Base-by-base conservation (phyloP, 2,113 vertebrate genomes). In the Prionailurus viverrinus region DNA sequence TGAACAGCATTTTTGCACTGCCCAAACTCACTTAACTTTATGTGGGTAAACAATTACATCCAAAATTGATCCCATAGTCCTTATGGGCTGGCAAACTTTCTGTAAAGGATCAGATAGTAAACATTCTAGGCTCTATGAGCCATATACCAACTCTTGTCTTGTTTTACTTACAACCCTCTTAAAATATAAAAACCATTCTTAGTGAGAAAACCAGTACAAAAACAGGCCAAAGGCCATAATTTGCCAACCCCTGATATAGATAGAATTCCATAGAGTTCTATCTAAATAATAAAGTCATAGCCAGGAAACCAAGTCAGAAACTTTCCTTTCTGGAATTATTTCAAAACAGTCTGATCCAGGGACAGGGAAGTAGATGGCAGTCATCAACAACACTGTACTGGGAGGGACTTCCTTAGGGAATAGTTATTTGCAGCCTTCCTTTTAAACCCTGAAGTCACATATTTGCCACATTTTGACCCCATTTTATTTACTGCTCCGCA, bases 21-120 rank as follows among this genome's bases (percentile, higher is more conserved):
- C 15, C 85, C 27, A 82, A 91, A 95, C 31, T 88, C 55, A 94
- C 55, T 90, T 83, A 78, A 95, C 45, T 78, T 92, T 74, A 68
- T 5, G 41, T 33, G 69, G 25, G n/a, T 93, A 93, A 95, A 86
- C 41, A 93, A 90, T 93, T 84, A 93, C 11, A 78, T 39, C 41
- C 39, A 73, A 92, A 83, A 91, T 82, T 16, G 94, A 93, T 83
- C 33, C 85, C 69, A 15, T 0, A 81, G 71, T 78, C 71, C 68
- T 97, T 39, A 80, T 3, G 9, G 18, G 7, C 53, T 93, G 93
- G 79, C 76, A 68, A 36, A 84, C 10, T 90, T 88, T 68, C 87
- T 65, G 21, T 92, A 90, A 97, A 96, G 48, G 33, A 79, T 13
- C 71, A 88, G 31, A 92, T 9, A 91, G 87, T 41, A 94, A 97